Conservation (phyloP, 1,140 invertebrate species). For the Diorhabda elongata region DNA sequence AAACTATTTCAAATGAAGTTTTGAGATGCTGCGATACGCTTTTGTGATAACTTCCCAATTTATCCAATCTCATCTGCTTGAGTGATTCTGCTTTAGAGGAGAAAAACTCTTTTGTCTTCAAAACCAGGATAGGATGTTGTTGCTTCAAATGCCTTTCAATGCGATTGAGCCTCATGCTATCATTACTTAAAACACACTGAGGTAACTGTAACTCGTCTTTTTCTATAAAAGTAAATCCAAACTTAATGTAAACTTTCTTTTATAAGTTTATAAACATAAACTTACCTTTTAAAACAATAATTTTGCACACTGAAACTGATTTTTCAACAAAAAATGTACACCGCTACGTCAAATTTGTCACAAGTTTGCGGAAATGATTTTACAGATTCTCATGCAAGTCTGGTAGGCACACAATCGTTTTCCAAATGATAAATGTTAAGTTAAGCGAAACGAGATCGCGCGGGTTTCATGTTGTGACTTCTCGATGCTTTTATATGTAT, state of each 20-base stretch:
- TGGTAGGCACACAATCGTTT: not conserved
- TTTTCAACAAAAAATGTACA: slow-evolving; percentile 1
- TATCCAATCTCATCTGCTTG: slow-evolving; percentile 10
- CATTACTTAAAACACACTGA: slow-evolving; percentile 14
- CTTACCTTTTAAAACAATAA: not conserved
- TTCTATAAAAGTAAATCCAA: slow-evolving; percentile 19
- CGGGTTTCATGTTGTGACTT: slow-evolving; percentile 1
- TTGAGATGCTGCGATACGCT: slow-evolving; percentile 10
- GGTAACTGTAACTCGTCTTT: slow-evolving; percentile 19
- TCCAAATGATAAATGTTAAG: not conserved
- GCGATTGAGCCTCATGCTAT: slow-evolving; percentile 7
- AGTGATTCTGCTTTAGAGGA: slow-evolving; percentile 8
- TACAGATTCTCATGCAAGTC: not conserved
- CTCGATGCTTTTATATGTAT: not conserved
- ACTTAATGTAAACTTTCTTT: slow-evolving; percentile 18
- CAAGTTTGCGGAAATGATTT: slow-evolving; percentile 2
- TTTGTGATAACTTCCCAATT: slow-evolving; percentile 11
- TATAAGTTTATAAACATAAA: slow-evolving; percentile 5
- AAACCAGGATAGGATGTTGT: slow-evolving; percentile 8
- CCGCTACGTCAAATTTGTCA: not conserved
- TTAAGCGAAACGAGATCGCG: not conserved
- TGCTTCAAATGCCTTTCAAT: slow-evolving; percentile 2
- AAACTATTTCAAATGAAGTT: slow-evolving; percentile 9
- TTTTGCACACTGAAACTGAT: slow-evolving; percentile 1
- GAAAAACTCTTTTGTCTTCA: not conserved